Base-by-base conservation (phyloP, 64 coral and sea anemone species). In the Anthopleura sola region DNA sequence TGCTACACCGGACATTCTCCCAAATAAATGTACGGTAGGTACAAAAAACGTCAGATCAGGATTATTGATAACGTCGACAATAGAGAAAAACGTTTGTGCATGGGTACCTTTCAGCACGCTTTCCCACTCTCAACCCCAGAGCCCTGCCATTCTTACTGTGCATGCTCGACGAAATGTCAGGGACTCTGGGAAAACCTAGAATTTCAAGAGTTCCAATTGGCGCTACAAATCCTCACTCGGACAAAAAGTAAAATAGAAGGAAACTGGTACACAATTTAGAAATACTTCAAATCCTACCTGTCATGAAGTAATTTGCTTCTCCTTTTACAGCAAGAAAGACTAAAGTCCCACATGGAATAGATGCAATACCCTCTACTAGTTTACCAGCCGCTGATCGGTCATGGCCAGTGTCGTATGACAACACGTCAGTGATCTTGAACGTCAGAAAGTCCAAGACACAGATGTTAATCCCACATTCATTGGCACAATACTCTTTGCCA, bases 401-500 rank as follows among this genome's bases (percentile, higher is more conserved):
- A 88, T 95, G 97, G 21, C 97, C 93, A 55, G 97, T 99, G 40
- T 99, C 90, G 71, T 94, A 99, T 23, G 97, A 90, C 1, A 83
- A 80, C 5, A 83, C 85, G 37, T 95, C 90, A 23, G 85, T 89
- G 38, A 92, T 92, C 74, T 92, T 91, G 23, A 92, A 92, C 4
- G 90, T 92, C 23, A 94, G 50, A 8, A 94, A 86, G 49, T 99
- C 97, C 60, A 99, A 79, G 12, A 99, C 93, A 16, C 94, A 93
- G 37, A 99, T 75, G 82, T 99, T 99, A 23, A 99, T 83, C 12
- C 97, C 97, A 34, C 84, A 81, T 75, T 95, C 91, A 48, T 92
- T 92, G n/a, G 68, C 80, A 79, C 87, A 85, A 33, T 95, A 83
- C 56, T 94, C 89, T 37, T 94, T 95, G 23, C 90, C 97, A 84